phyloP scores from a whole-genome alignment of 2,888 invertebrate species.

The Marasmarcha lunaedactyla region DNA sequence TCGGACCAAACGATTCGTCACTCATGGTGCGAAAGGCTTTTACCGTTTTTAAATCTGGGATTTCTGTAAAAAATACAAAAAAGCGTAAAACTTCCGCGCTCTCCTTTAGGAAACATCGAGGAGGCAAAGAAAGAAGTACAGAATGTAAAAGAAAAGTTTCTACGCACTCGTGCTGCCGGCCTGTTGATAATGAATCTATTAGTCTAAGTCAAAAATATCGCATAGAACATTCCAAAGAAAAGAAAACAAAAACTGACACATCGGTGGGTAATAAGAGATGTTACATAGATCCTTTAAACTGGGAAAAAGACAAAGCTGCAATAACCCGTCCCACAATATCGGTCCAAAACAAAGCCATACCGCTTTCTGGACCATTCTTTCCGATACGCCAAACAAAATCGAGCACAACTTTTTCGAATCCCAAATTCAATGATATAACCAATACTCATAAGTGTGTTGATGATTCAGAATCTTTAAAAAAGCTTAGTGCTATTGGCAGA shows the following conservation, averaged over 20 bases:
- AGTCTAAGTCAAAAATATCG: conserved; percentile 41
- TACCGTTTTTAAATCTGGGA: conserved; percentile 54
- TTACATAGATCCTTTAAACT: conserved; percentile 61
- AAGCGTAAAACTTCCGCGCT: conserved; percentile 62
- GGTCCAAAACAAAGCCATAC: conserved; percentile 46
- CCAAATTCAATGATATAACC: no score
- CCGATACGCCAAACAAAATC: conserved; percentile 41
- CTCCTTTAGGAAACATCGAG: conserved; percentile 60
- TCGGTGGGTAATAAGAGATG: conserved; percentile 67
- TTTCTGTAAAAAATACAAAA: conserved; percentile 44
- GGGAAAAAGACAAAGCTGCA: conserved; percentile 70
- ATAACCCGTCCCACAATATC: conserved; percentile 60
- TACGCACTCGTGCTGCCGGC: conserved; percentile 54
- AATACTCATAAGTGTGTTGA: conserved; percentile 17
- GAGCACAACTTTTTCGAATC: no score
- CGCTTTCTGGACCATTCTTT: conserved; percentile 30
- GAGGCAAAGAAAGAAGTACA: conserved; percentile 55
- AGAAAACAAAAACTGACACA: conserved; percentile 47
- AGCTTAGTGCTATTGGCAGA: conserved; percentile 53
- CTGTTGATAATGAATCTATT: conserved; percentile 31
- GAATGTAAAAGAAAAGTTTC: conserved; percentile 49
- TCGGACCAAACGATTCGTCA: conserved; percentile 42
- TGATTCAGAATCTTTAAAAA: conserved; percentile 44
- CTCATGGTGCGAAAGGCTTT: conserved; percentile 63
- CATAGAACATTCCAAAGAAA: conserved; percentile 50